Conservation (phyloP, 2,113 vertebrate species). For the Eurystomus gularis region DNA sequence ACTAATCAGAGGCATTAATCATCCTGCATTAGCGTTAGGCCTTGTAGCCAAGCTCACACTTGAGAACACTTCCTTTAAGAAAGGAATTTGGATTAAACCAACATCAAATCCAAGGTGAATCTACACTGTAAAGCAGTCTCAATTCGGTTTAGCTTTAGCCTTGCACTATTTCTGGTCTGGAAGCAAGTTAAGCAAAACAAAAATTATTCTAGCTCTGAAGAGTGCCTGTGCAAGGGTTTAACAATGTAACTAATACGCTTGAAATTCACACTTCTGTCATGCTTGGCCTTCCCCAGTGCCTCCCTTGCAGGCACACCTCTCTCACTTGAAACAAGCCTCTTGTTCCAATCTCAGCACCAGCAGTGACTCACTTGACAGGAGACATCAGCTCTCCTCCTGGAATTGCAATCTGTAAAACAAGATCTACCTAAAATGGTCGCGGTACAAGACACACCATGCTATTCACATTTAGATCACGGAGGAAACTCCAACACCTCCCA, state of each 20-base stretch:
- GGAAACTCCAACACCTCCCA: neutral
- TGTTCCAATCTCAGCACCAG: neutral
- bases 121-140: neutral
- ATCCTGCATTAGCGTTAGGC: neutral
- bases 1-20: constrained; percentile 38
- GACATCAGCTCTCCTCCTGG: neutral
- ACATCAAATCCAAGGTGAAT: neutral
- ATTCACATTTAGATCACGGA: neutral
- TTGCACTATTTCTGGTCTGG: neutral
- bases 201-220: neutral
- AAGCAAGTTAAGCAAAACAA: neutral
- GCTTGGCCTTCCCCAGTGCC: neutral
- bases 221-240: neutral
- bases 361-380: constrained; percentile 35
- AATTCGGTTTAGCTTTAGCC: neutral
- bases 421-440: neutral
- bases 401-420: neutral
- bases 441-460: neutral
- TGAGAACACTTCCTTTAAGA: neutral
- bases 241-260: neutral
- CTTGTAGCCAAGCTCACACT: neutral
- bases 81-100: neutral
- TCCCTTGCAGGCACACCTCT: neutral
- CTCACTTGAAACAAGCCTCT: neutral
- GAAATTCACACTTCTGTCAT: constrained; percentile 6